These are phyloP conservation scores for Ranitomeya imitator DNA, from an alignment of 2,113 vertebrate genomes.

Conservation along the genomic window DNA sequence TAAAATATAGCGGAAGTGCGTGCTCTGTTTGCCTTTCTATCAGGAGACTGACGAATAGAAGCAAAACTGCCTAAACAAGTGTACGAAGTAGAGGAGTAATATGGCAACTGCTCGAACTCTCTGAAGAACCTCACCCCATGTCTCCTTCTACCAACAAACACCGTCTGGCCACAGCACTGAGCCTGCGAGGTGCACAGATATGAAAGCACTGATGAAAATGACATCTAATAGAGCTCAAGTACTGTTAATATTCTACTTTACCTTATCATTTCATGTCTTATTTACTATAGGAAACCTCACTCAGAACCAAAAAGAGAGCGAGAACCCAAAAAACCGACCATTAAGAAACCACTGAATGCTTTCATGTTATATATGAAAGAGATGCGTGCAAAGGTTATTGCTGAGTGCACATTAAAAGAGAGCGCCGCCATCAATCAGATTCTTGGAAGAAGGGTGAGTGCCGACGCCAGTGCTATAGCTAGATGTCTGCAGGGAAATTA, in stretches of 20 bases:
- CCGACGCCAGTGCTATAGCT: background rate
- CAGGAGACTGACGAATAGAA: too few relatives aligned
- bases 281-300: conserved; percentile 81
- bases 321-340: conserved; percentile 96
- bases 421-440: conserved; percentile 99
- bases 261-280: background rate
- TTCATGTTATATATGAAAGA: conserved; percentile 99
- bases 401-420: conserved; percentile 97
- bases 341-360: conserved; percentile 98
- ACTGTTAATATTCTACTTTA: background rate
- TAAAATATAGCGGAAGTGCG: too few relatives aligned
- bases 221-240: background rate
- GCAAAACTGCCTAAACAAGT: too few relatives aligned
- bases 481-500: background rate
- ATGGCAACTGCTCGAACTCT: too few relatives aligned
- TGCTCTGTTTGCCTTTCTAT: too few relatives aligned
- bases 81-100: too few relatives aligned
- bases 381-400: conserved; percentile 98
- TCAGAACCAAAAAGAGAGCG: conserved; percentile 91
- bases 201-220: background rate
- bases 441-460: conserved; percentile 90
- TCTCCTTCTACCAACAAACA: too few relatives aligned
- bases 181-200: background rate
- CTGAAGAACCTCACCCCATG: too few relatives aligned
- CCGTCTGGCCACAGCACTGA: too few relatives aligned